A percentile compares a stretch with the other conserved stretches of the same genome.
Conservation (phyloP, 92 coral and sea anemone genomes). For the Umimayanthus chanpuru region DNA sequence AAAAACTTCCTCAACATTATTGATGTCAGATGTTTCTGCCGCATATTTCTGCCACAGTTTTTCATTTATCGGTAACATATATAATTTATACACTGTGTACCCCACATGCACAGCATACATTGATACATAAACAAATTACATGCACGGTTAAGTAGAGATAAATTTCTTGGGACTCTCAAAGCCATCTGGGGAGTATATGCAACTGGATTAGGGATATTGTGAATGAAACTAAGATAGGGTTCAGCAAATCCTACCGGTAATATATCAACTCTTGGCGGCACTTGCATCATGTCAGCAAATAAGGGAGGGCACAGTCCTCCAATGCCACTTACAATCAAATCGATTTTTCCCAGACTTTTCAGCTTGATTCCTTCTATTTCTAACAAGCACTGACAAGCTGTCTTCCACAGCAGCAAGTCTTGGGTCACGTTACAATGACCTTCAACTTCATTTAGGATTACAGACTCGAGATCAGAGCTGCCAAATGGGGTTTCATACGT, state of each 20-base stretch:
- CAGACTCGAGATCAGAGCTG: slow-evolving; percentile 52
- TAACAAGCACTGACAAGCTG: slow-evolving; percentile 66
- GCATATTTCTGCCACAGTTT: slow-evolving; percentile 73
- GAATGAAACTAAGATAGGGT: slow-evolving; percentile 69
- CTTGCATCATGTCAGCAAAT: slow-evolving; percentile 71
- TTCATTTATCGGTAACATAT: slow-evolving; percentile 57
- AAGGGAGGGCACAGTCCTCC: slow-evolving; percentile 73
- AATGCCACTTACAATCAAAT: slow-evolving; percentile 76
- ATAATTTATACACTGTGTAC: slow-evolving; percentile 39
- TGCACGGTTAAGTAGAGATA: slow-evolving; percentile 59
- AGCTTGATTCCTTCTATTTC: slow-evolving; percentile 47
- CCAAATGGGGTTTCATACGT: slow-evolving; percentile 60
- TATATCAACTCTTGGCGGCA: slow-evolving; percentile 61
- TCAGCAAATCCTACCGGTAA: slow-evolving; percentile 77
- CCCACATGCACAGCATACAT: slow-evolving; percentile 61
- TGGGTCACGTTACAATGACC: slow-evolving; percentile 55
- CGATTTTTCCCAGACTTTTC: slow-evolving; percentile 35
- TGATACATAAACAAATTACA: slow-evolving; percentile 59
- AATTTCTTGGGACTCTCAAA: slow-evolving; percentile 49
- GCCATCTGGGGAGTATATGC: slow-evolving; percentile 73
- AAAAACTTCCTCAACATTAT: slow-evolving; percentile 61
- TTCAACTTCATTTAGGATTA: slow-evolving; percentile 60
- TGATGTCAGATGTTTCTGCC: slow-evolving; percentile 52
- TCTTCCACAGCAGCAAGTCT: slow-evolving; percentile 51
- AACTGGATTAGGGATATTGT: slow-evolving; percentile 68